A percentile compares a stretch with the other conserved stretches of the same genome.
phyloP scores from a whole-genome alignment of 2,888 invertebrate genomes.

The Drosophila glabriapex region DNA sequence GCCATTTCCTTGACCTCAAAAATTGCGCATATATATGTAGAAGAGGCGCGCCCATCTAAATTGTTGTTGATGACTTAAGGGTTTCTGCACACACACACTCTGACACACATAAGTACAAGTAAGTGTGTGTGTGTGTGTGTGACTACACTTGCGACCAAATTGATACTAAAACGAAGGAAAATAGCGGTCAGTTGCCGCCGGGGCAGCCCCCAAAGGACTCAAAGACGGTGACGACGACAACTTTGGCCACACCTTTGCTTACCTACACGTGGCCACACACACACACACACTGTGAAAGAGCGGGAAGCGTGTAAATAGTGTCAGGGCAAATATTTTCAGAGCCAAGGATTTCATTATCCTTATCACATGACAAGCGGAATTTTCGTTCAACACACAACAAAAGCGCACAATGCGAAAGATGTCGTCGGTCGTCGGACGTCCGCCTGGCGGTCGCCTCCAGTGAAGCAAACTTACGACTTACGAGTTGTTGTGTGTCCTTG shows the following conservation, averaged over 20 bases:
- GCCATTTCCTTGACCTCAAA: slow-evolving; percentile 80
- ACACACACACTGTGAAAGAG: neutral
- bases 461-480: slow-evolving; percentile 48
- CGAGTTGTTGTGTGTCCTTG: slow-evolving; percentile 47
- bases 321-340: slow-evolving; percentile 79
- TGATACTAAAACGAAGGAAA: slow-evolving; percentile 68
- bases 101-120: slow-evolving; percentile 24
- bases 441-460: slow-evolving; percentile 54
- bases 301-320: slow-evolving; percentile 60
- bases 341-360: slow-evolving; percentile 84
- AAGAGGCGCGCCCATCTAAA: slow-evolving; percentile 52
- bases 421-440: slow-evolving; percentile 47
- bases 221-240: slow-evolving; percentile 60
- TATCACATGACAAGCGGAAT: slow-evolving; percentile 78
- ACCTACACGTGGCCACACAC: slow-evolving; percentile 53
- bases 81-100: slow-evolving; percentile 38
- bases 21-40: slow-evolving; percentile 30
- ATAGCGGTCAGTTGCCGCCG: slow-evolving; percentile 35
- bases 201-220: slow-evolving; percentile 66
- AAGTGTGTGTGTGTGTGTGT: slow-evolving; percentile 12
- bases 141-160: slow-evolving; percentile 75
- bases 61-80: slow-evolving; percentile 74
- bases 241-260: slow-evolving; percentile 80
- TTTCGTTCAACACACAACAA: slow-evolving; percentile 52
- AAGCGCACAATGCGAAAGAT: slow-evolving; percentile 68